Conservation (phyloP, 92 coral and sea anemone genomes). For the Hydrozoanthus gracilis region DNA sequence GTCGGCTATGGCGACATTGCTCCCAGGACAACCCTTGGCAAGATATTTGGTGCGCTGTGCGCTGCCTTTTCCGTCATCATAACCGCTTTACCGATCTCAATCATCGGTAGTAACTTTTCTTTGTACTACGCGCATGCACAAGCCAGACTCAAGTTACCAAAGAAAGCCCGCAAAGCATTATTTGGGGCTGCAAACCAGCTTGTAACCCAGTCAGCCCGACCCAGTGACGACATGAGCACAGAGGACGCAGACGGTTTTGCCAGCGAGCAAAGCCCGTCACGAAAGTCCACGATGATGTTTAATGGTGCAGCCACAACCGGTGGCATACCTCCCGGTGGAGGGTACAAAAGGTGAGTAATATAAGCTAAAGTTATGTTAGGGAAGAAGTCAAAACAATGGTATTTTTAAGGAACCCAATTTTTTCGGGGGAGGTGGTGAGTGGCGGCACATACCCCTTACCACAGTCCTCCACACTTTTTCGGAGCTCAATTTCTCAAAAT, state of each 20-base stretch:
- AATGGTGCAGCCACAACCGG: slow-evolving; percentile 38
- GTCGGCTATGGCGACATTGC: slow-evolving; percentile 95
- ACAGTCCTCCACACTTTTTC: no score
- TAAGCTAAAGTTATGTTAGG: background rate
- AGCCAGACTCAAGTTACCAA: slow-evolving; percentile 96
- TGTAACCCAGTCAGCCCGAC: slow-evolving; percentile 75
- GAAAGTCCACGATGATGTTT: slow-evolving; percentile 44
- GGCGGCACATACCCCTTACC: no score
- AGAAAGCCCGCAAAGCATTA: slow-evolving; percentile 82
- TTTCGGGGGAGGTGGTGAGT: no score
- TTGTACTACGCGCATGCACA: slow-evolving; percentile 98
- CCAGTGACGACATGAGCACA: slow-evolving; percentile 73
- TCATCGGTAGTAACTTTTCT: slow-evolving; percentile 96
- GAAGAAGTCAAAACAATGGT: no score
- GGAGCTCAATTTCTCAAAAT: no score
- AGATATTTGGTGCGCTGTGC: slow-evolving; percentile 83
- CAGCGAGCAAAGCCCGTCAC: slow-evolving; percentile 20
- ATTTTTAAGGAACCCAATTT: no score
- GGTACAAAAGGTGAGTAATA: slow-evolving; percentile 23
- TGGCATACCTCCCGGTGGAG: slow-evolving; percentile 2
- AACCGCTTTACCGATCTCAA: slow-evolving; percentile 98
- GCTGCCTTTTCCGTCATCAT: slow-evolving; percentile 91
- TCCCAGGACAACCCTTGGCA: slow-evolving; percentile 74
- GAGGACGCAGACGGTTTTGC: slow-evolving; percentile 54
- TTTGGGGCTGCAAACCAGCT: slow-evolving; percentile 87